These are phyloP conservation scores for Pseudochromis fuscus DNA, from an alignment of 2,797 vertebrate genomes.

Conservation along the genomic window DNA sequence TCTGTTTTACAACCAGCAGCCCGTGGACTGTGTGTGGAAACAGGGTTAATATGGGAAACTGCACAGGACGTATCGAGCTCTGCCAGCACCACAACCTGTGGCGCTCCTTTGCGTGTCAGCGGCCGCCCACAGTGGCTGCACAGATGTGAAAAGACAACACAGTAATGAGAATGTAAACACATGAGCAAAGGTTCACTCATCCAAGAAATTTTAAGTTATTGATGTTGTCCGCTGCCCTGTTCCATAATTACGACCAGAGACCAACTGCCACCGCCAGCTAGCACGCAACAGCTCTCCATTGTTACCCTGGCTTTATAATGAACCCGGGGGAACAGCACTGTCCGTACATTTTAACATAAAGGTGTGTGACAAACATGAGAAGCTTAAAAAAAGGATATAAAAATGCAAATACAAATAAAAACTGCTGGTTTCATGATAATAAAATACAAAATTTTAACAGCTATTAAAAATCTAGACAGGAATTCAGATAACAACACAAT, in stretches of 20 bases:
- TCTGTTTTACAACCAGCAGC: background rate
- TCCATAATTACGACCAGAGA: slow-evolving; percentile 65
- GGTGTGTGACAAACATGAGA: background rate
- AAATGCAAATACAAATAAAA: background rate
- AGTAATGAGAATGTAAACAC: slow-evolving; percentile 69
- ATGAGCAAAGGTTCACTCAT: slow-evolving; percentile 73
- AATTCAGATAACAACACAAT: background rate
- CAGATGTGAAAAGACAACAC: slow-evolving; percentile 57
- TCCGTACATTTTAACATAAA: background rate
- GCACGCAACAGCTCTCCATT: slow-evolving; percentile 53
- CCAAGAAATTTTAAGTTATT: slow-evolving; percentile 75
- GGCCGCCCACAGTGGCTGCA: slow-evolving; percentile 26
- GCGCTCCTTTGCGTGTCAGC: slow-evolving; percentile 14
- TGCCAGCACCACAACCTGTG: background rate
- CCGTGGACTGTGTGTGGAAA: background rate
- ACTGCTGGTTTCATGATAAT: background rate
- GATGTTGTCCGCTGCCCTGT: slow-evolving; percentile 67
- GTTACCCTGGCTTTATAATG: background rate
- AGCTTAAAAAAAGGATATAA: background rate
- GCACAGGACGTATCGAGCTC: background rate
- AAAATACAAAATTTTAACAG: background rate
- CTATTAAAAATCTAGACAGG: background rate
- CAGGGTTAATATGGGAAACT: background rate
- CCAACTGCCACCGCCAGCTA: slow-evolving; percentile 26
- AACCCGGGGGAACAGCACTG: background rate